Evolutionary conservation across 1,140 invertebrate species (phyloP).

Genomic region (Chironomus striatipennis): DNA sequence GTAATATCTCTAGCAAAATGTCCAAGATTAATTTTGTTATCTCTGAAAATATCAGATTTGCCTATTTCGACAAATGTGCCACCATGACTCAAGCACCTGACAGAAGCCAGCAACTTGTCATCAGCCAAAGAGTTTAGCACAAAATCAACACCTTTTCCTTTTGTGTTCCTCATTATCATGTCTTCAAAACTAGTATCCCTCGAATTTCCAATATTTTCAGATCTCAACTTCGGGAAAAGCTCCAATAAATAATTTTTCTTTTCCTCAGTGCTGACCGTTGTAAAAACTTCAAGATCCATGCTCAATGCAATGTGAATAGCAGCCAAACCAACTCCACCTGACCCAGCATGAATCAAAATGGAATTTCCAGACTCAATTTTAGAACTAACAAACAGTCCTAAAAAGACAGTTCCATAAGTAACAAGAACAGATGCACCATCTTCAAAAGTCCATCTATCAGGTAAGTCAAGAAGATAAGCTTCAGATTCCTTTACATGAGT

Average conservation of each 20-base stretch:
- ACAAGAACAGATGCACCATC: conserved; percentile 55
- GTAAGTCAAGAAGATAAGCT: conserved; percentile 40
- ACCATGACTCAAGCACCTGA: conserved; percentile 48
- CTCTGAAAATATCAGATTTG: conserved; percentile 59
- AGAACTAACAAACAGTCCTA: conserved; percentile 51
- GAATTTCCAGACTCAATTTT: conserved; percentile 58
- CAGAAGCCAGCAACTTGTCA: conserved; percentile 41
- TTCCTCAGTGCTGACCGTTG: conserved; percentile 43
- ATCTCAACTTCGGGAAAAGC: conserved; percentile 35
- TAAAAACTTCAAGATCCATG: conserved; percentile 49
- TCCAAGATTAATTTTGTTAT: conserved; percentile 34
- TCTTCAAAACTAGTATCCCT: conserved; percentile 48
- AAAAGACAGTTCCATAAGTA: conserved; percentile 50
- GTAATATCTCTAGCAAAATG: background rate
- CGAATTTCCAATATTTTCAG: conserved; percentile 45
- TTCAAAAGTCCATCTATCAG: conserved; percentile 47
- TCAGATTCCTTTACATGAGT: conserved; percentile 38
- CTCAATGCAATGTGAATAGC: conserved; percentile 58
- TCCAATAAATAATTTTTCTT: conserved; percentile 39
- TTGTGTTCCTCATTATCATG: conserved; percentile 38
- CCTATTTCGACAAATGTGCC: conserved; percentile 65
- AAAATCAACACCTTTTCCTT: conserved; percentile 48
- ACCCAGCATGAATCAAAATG: conserved; percentile 63
- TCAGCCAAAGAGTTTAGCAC: conserved; percentile 56
- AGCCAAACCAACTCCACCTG: conserved; percentile 66